A percentile compares a stretch with the other conserved stretches of the same genome.
Conservation (phyloP, 1,140 invertebrate genomes). For the Pogonus chalceus region DNA sequence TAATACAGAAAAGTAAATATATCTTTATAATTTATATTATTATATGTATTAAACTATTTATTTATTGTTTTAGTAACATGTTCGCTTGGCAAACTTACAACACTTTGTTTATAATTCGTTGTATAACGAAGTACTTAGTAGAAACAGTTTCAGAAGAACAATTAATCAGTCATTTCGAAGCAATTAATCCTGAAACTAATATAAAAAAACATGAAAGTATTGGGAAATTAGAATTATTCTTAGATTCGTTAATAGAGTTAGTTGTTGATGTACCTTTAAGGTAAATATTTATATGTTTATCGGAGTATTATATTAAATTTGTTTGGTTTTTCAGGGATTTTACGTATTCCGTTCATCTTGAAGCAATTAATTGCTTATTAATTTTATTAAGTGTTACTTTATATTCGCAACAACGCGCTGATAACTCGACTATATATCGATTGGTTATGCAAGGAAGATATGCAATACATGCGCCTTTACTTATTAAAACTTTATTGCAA, state of each 20-base stretch:
- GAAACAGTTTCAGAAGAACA: slow-evolving; percentile 67
- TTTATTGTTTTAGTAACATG: slow-evolving; percentile 55
- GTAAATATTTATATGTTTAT: slow-evolving; percentile 37
- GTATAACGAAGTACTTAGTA: slow-evolving; percentile 81
- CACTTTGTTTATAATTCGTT: slow-evolving; percentile 82
- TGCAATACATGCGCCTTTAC: slow-evolving; percentile 55
- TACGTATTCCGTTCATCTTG: slow-evolving; percentile 80
- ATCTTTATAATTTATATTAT: slow-evolving; percentile 10
- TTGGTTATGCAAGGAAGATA: slow-evolving; percentile 65
- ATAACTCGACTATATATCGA: slow-evolving; percentile 47
- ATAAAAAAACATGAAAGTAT: slow-evolving; percentile 19
- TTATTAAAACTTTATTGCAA: slow-evolving; percentile 66
- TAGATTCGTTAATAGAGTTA: slow-evolving; percentile 61
- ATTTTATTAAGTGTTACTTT: slow-evolving; percentile 82
- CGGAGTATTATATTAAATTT: slow-evolving; percentile 24
- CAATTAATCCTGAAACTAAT: slow-evolving; percentile 30
- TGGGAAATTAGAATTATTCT: slow-evolving; percentile 45
- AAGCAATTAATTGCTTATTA: slow-evolving; percentile 78
- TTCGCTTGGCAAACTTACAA: slow-evolving; percentile 94
- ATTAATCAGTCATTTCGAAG: slow-evolving; percentile 62
- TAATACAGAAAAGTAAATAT: slow-evolving; percentile 72
- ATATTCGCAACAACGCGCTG: slow-evolving; percentile 59
- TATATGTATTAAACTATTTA: slow-evolving; percentile 7
- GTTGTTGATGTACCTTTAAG: slow-evolving; percentile 68
- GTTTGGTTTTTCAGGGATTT: slow-evolving; percentile 57